Evolutionary conservation across 2,113 vertebrate species (phyloP), one percentile per base, ranked within the genome.

Genomic region (Hystrix brachyura): DNA sequence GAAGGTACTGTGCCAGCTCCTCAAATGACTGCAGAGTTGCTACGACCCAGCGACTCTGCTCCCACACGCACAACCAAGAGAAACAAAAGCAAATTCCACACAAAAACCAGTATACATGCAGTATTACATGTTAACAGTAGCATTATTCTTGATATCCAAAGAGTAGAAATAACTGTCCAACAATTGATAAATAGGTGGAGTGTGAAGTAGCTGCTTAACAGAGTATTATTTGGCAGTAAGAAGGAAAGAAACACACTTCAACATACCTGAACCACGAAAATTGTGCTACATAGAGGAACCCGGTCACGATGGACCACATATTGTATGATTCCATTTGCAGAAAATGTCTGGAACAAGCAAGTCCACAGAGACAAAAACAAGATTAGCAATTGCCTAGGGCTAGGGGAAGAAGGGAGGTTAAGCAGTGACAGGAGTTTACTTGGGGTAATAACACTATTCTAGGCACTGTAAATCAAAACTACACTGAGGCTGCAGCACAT

Each of bases 71-170:
- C 46, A 76, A 14, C 46, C 43, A 48, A 76, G 46, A 76, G 25
- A 48, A 48, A 57, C 55, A 7, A 91, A 93, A 38, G 51, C 51
- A 32, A 25, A 60, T 21, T 53, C 46, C n/a, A 78, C n/a, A 46
- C 62, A 32, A 80, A 79, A 89, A 92, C 64, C 19, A 85, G 29
- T 38, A 38, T 23, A 59, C 17, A 87, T 46, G 81, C 76, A 79
- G 38, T 38, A 38, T 38, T 38, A 38, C 38, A 38, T 38, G 38
- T 72, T 91, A 32, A 95, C 3, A 83, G 53, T 7, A 91, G 60
- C 71, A 84, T 83, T 84, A 88, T n/a, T 87, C 46, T 48, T 65
- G 78, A 55, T 76, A 38, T 46, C 19, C 67, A 87, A 78, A 93
- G 76, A 91, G 32, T 60, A 27, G 90, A 76, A 81, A 85, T 23